These are phyloP conservation scores for Pomacea canaliculata DNA, from an alignment of 2,888 invertebrate species.

Conservation along the genomic window DNA sequence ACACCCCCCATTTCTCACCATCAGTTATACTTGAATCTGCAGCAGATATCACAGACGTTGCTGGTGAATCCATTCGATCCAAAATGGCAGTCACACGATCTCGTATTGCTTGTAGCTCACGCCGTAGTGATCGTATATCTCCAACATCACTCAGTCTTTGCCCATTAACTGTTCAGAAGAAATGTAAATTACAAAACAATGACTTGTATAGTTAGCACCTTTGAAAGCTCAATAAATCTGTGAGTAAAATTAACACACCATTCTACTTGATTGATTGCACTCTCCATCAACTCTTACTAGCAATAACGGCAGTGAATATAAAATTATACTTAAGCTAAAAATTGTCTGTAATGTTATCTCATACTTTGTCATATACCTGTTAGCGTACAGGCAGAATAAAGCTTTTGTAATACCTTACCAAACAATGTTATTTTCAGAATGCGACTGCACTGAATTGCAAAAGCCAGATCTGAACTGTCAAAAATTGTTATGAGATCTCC, in stretches of 20 bases:
- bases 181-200: slow-evolving; percentile 9
- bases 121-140: slow-evolving; percentile 71
- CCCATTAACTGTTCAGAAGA: slow-evolving; percentile 66
- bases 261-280: too few relatives aligned
- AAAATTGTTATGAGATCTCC: slow-evolving; percentile 80
- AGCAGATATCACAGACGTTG: slow-evolving; percentile 23
- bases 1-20: neutral
- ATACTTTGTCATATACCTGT: too few relatives aligned
- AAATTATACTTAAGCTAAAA: too few relatives aligned
- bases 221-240: too few relatives aligned
- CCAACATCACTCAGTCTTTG: slow-evolving; percentile 66
- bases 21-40: slow-evolving; percentile 26
- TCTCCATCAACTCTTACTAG: too few relatives aligned
- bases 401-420: slow-evolving; percentile 62
- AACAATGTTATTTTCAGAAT: slow-evolving; percentile 78
- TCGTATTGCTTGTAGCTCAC: slow-evolving; percentile 73
- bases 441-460: slow-evolving; percentile 79
- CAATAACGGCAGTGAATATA: too few relatives aligned
- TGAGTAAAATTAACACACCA: too few relatives aligned
- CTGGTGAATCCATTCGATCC: slow-evolving; percentile 73
- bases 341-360: too few relatives aligned
- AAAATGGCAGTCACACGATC: slow-evolving; percentile 76
- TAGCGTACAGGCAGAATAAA: too few relatives aligned
- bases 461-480: slow-evolving; percentile 79
- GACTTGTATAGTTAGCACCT: too few relatives aligned